Evolutionary conservation across 2,797 vertebrate species (phyloP), one percentile per base, ranked within the genome.

Genomic region (Rhodeus uyekii): DNA sequence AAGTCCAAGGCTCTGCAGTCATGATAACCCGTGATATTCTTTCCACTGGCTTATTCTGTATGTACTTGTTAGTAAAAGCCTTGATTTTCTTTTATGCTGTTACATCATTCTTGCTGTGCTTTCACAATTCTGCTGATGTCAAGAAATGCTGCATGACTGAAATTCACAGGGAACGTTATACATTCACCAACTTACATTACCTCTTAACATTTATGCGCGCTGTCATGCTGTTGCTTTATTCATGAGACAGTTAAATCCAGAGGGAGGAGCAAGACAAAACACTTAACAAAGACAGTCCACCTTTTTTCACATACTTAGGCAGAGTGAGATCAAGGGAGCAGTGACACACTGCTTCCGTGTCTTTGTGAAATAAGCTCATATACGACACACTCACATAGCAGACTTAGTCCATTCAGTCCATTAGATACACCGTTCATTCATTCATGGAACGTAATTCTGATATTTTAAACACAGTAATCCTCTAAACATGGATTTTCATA

Each of bases 21-120:
- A 63, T 80, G 78, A 81, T 74, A 71, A 78, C 82, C 68, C 32
- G 34, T 53, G 29, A 29, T 29, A 34, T 44, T 53, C 6, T 42
- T 79, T 32, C 63, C 44, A 58, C 71, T 84, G 42, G 50, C 64
- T 71, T 22, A 22, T 60, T 22, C 69, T 84, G 50, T 71, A 63
- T 71, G 48, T n/a, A 48, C 61, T 82, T 85, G 69, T 76, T 76
- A 67, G 74, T 60, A 85, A 80, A 85, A 85, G 71, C 50, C 32
- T 46, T 61, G 32, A 53, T 38, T 60, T 84, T 82, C n/a, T 76
- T 84, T 63, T n/a, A 75, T 71, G 55, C 46, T 71, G 76, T 78
- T 78, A 22, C 63, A 55, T 60, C 13, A 13, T 69, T 58, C 39
- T 50, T 73, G 55, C 53, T 29, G 22, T 44, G 27, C 55, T 60